Percentiles rank a stretch among this genome's conserved stretches.
Conservation (phyloP, 2,113 vertebrate genomes). For the Cyphomyrus discorhynchus region DNA sequence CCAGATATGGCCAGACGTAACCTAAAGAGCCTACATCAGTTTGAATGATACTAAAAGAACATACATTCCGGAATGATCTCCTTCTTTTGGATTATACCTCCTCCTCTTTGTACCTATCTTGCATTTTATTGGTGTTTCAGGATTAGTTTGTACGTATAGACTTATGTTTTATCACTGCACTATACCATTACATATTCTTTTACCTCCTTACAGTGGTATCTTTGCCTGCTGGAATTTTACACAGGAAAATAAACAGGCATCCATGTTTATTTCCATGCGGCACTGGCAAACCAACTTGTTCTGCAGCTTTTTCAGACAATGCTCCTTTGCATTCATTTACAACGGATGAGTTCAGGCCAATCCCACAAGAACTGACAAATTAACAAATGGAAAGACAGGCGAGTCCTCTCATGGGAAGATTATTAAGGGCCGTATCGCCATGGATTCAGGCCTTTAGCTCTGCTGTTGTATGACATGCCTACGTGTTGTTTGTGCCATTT, state of each 20-base stretch:
- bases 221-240: background rate
- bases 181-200: background rate
- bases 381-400: background rate
- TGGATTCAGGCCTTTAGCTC: background rate
- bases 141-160: background rate
- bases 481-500: constrained; percentile 15
- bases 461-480: background rate
- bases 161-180: background rate
- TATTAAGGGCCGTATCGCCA: background rate
- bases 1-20: background rate
- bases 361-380: constrained; percentile 11
- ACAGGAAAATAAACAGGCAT: constrained; percentile 12
- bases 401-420: background rate
- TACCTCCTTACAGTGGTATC: background rate
- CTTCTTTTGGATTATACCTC: background rate
- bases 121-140: background rate
- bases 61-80: no score
- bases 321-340: constrained; percentile 7
- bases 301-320: constrained; percentile 21
- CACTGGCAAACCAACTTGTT: constrained; percentile 16
- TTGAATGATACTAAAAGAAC: background rate
- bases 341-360: constrained; percentile 28
- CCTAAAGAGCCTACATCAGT: background rate
- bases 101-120: no score
- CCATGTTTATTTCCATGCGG: background rate